phyloP scores from a whole-genome alignment of 2,888 invertebrate species.

The Ectobius pallidus region DNA sequence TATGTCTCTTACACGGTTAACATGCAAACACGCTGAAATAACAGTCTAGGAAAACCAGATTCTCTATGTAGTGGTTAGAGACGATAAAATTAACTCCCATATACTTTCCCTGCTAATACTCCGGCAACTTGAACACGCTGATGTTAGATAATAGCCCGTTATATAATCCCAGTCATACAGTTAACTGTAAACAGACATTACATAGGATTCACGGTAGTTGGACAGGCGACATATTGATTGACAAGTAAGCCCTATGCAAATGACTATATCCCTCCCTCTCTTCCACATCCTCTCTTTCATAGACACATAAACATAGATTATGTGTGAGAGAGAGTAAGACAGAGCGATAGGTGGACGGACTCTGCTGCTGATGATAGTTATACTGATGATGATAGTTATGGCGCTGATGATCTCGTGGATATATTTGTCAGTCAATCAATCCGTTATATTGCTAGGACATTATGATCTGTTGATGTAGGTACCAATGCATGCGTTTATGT shows the following conservation, averaged over 20 bases:
- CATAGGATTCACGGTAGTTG: neutral
- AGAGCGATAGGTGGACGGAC: neutral
- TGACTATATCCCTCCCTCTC: too few relatives aligned
- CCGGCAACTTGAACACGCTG: neutral
- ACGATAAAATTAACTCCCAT: too few relatives aligned
- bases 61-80: too few relatives aligned
- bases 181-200: neutral
- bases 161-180: neutral
- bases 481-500: slow-evolving; percentile 35
- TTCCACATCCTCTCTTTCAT: too few relatives aligned
- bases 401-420: slow-evolving; percentile 25
- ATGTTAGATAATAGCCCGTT: neutral
- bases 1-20: too few relatives aligned
- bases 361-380: slow-evolving; percentile 1
- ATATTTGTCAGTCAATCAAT: slow-evolving; percentile 43
- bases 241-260: slow-evolving; percentile 31
- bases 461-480: slow-evolving; percentile 39
- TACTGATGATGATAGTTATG: too few relatives aligned
- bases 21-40: too few relatives aligned
- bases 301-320: neutral
- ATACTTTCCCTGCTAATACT: too few relatives aligned
- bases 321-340: neutral
- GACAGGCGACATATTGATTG: slow-evolving; percentile 39
- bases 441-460: slow-evolving; percentile 38
- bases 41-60: too few relatives aligned